These are phyloP conservation scores for Brachionus paranguensis DNA, from an alignment of 1,140 invertebrate genomes.

Conservation along the genomic window DNA sequence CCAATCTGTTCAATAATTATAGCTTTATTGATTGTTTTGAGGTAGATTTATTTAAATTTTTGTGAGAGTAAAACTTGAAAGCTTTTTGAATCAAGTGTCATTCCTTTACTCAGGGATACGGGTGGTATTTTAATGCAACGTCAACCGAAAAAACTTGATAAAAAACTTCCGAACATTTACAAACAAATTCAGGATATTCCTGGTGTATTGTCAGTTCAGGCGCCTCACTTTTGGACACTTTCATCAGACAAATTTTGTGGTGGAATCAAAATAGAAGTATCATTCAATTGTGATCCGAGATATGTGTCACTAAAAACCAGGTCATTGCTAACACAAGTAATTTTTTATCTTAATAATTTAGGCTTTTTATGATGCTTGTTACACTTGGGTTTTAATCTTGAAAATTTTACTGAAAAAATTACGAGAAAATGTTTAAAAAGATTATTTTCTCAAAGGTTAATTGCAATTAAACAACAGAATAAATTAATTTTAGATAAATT, in stretches of 20 bases:
- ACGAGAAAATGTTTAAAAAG: no score
- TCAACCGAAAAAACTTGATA: slow-evolving; percentile 29
- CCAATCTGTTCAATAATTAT: slow-evolving; percentile 64
- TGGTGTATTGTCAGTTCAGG: slow-evolving; percentile 2
- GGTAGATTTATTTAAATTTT: neutral
- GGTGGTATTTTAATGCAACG: slow-evolving; percentile 40
- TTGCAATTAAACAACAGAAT: no score
- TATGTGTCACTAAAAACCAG: neutral
- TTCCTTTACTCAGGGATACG: slow-evolving; percentile 15
- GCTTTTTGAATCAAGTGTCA: neutral
- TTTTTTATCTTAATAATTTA: neutral
- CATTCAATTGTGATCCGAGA: slow-evolving; percentile 38
- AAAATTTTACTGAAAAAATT: neutral
- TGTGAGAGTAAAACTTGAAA: neutral
- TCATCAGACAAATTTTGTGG: slow-evolving; percentile 20
- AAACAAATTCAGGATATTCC: slow-evolving; percentile 22
- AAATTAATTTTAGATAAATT: no score
- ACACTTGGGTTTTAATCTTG: neutral
- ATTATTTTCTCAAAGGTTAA: no score
- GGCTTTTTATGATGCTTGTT: no score
- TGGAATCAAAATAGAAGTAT: slow-evolving; percentile 27
- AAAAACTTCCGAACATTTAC: neutral
- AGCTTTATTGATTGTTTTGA: slow-evolving; percentile 59
- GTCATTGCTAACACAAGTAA: slow-evolving; percentile 9
- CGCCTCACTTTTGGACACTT: slow-evolving; percentile 34